Evolutionary conservation across 2,113 vertebrate genomes (phyloP).

Genomic region (Proteles cristata): DNA sequence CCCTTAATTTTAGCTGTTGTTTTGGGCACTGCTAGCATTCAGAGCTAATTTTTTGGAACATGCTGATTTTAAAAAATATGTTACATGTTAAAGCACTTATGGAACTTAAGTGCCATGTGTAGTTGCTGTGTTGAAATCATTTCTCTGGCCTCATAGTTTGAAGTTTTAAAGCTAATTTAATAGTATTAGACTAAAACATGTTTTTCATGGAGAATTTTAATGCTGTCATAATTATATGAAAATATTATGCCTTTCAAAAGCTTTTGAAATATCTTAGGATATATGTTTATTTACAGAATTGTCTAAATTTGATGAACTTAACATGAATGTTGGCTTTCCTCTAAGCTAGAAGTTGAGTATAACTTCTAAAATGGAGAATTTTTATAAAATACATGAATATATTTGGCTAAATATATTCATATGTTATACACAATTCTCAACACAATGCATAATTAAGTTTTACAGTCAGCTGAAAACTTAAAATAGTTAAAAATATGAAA

Average conservation of each 20-base stretch:
- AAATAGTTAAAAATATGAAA: constrained; percentile 52
- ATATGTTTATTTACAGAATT: constrained; percentile 41
- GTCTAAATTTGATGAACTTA: constrained; percentile 30
- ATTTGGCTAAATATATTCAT: constrained; percentile 44
- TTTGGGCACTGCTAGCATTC: constrained; percentile 30
- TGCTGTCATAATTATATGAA: constrained; percentile 50
- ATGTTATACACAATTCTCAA: not conserved
- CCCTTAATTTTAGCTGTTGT: not conserved
- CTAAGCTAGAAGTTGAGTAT: constrained; percentile 44
- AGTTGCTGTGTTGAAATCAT: constrained; percentile 55
- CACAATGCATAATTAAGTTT: not conserved
- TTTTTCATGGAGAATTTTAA: constrained; percentile 59
- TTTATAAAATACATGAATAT: constrained; percentile 24
- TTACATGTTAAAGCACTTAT: constrained; percentile 65
- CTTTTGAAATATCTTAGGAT: constrained; percentile 57
- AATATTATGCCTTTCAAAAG: constrained; percentile 45
- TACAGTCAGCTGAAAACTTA: not conserved
- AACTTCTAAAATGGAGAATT: constrained; percentile 43
- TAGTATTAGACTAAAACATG: constrained; percentile 54
- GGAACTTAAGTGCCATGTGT: constrained; percentile 40
- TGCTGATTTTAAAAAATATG: constrained; percentile 63
- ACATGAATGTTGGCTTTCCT: constrained; percentile 2
- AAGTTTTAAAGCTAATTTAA: constrained; percentile 63
- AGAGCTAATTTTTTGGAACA: constrained; percentile 37
- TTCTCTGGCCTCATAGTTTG: constrained; percentile 51